Conservation (phyloP, 2,113 vertebrate genomes). For the Mustela lutreola region DNA sequence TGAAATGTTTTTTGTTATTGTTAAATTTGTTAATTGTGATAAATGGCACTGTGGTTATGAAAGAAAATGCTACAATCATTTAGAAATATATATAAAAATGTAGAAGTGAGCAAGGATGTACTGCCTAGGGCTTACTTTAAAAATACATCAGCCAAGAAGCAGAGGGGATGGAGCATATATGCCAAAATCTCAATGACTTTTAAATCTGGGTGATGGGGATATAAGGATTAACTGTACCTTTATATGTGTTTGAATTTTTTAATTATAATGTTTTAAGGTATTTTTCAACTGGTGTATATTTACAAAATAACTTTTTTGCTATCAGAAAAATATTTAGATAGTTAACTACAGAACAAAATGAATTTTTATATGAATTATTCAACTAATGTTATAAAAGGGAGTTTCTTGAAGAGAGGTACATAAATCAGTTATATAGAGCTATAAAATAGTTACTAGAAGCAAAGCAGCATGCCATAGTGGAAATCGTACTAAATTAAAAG, state of each 20-base stretch:
- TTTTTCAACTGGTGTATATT: neutral
- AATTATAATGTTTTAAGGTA: neutral
- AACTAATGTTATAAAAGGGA: neutral
- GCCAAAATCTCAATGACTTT: neutral
- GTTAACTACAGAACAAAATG: neutral
- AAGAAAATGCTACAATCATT: neutral
- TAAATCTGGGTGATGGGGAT: neutral
- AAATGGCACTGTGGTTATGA: neutral
- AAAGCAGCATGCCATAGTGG: neutral
- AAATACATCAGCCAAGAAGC: neutral
- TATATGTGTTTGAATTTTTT: neutral
- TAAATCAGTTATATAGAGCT: neutral
- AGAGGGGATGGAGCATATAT: neutral
- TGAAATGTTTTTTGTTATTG: neutral
- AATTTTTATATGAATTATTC: neutral
- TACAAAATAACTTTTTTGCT: slow-evolving; percentile 12
- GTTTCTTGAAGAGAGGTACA: neutral
- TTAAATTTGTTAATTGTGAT: neutral
- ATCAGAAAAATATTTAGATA: neutral
- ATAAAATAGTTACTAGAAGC: neutral
- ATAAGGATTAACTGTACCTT: neutral
- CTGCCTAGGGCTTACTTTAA: neutral
- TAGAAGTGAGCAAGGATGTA: neutral
- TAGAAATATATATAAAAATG: neutral
- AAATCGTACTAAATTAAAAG: neutral